Conservation (phyloP, 2,113 vertebrate species). For the Mirza zaza region DNA sequence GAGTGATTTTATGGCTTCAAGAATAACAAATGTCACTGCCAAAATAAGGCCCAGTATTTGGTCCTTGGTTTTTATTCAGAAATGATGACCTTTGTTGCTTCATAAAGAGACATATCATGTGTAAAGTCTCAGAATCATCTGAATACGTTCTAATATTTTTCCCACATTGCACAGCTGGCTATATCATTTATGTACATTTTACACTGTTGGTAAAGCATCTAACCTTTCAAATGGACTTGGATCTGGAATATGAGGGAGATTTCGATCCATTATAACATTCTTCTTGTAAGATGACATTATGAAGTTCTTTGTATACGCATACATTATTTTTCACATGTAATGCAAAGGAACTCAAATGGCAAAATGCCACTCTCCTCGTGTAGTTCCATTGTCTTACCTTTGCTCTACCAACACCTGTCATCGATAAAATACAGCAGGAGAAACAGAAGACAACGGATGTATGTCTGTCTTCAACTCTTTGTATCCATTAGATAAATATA, state of each 20-base stretch:
- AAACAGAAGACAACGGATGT: not conserved
- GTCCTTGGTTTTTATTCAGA: constrained; percentile 24
- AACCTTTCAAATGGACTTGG: constrained; percentile 34
- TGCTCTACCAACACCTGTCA: not conserved
- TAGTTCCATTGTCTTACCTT: not conserved
- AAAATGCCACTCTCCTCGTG: not conserved
- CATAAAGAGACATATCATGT: not conserved
- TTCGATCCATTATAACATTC: not conserved
- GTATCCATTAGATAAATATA: not conserved
- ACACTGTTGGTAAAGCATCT: not conserved
- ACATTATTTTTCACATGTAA: not conserved
- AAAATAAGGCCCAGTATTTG: not conserved
- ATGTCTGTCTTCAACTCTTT: not conserved
- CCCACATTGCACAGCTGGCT: not conserved
- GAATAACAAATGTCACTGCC: not conserved
- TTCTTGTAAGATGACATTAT: not conserved
- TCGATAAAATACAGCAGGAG: not conserved
- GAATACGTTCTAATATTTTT: not conserved
- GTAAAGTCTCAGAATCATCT: not conserved
- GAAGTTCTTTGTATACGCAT: not conserved
- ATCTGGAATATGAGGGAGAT: not conserved
- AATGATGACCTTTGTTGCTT: constrained; percentile 18
- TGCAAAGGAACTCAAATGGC: not conserved
- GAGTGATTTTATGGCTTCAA: not conserved
- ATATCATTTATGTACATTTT: not conserved